Evolutionary conservation across 2,797 vertebrate species (phyloP), one percentile per base, ranked within the genome.

Genomic region (Pogonophryne albipinna): DNA sequence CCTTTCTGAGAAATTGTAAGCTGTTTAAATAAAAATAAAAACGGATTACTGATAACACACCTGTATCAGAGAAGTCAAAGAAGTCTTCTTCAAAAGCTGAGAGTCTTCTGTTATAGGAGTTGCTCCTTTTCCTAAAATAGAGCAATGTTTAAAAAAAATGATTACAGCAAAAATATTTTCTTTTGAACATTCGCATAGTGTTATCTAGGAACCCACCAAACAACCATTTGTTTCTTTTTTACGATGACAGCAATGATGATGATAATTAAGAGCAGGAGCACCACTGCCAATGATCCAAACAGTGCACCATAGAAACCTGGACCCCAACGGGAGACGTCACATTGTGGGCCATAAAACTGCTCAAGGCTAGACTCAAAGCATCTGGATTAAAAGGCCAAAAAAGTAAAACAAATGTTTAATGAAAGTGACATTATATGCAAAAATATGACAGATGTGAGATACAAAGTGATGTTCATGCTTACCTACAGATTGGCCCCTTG

Each of bases 281-380:
- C 91, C 6, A 10, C 91, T 41, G 80, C 85, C 60, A 95, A 69
- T 49, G 94, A 86, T 19, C 94, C 94, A 57, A 96, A 95, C 38
- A 96, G 59, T 2, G 90, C 89, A 7, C 85, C 94, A 53, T 95
- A 95, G 88, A 95, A 95, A 46, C 88, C 93, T 34, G 86, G 75
- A 17, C 82, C 85, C 63, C 84, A 45, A 12, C 53, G 79, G 72
- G 69, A 93, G 3, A 87, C 45, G 4, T 95, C 87, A 78, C 95
- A 95, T 14, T 67, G 90, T 2, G 17, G 20, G 16, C 95, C 95
- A 16, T 83, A 50, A 85, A 84, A 95, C 74, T 91, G 74, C 44
- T 88, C 27, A 45, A 94, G 71, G 19, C 51, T 51, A 11, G 79
- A 87, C 13, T 70, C 42, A 20, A 69, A 75, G 76, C 94, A 95